Evolutionary conservation across 2,113 vertebrate species (phyloP).

Genomic region (Pomatorhinus ruficollis): DNA sequence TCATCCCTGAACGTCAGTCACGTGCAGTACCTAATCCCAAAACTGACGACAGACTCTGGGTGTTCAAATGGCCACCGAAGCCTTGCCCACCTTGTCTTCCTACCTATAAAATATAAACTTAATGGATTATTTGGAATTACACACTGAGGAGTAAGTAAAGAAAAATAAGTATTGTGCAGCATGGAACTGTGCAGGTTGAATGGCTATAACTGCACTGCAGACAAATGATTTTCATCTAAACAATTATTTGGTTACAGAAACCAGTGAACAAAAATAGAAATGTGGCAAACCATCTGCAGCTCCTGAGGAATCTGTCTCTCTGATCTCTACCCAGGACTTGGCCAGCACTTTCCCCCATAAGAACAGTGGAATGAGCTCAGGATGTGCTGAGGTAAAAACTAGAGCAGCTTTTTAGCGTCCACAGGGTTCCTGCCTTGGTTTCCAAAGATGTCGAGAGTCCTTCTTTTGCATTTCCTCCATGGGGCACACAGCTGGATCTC

Average conservation of each 20-base stretch:
- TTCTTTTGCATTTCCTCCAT: background rate
- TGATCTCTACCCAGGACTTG: background rate
- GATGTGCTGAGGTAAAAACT: background rate
- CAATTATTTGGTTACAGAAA: background rate
- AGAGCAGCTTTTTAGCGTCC: background rate
- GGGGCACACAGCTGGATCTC: background rate
- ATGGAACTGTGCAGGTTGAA: background rate
- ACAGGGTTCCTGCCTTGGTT: background rate
- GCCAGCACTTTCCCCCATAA: background rate
- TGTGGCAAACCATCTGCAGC: background rate
- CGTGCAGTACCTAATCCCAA: background rate
- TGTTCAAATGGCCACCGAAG: background rate
- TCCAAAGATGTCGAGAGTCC: background rate
- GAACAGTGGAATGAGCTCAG: background rate
- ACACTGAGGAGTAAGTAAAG: background rate
- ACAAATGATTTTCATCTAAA: background rate
- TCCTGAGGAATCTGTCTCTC: background rate
- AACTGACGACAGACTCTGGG: background rate
- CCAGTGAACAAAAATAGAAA: background rate
- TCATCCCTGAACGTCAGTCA: background rate
- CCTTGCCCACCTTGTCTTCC: background rate
- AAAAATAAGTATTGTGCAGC: background rate
- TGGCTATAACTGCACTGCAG: background rate
- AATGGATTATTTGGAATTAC: background rate
- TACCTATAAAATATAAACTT: background rate